These are phyloP conservation scores for Alcis repandata DNA, from an alignment of 2,888 invertebrate genomes.

Conservation along the genomic window DNA sequence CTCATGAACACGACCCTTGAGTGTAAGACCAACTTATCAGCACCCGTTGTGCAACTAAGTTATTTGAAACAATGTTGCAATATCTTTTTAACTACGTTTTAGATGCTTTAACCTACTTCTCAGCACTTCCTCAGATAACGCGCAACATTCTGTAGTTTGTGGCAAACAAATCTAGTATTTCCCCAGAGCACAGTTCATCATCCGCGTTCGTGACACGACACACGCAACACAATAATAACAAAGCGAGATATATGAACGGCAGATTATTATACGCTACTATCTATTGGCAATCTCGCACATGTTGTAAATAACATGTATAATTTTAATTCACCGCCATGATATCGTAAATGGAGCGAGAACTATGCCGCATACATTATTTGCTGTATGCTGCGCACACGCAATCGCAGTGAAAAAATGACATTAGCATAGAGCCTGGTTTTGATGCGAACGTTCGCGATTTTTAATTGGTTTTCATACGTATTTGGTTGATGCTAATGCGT, in stretches of 20 bases:
- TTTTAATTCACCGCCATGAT: constrained; percentile 77
- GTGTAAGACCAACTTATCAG: constrained; percentile 18
- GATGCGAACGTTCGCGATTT: constrained; percentile 42
- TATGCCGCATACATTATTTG: constrained; percentile 75
- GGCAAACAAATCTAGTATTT: constrained; percentile 43
- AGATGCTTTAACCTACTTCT: constrained; percentile 39
- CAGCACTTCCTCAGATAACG: constrained; percentile 39
- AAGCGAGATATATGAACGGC: constrained; percentile 34
- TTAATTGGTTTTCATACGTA: constrained; percentile 13
- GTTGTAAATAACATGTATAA: constrained; percentile 68
- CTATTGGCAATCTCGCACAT: constrained; percentile 62
- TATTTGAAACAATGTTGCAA: constrained; percentile 35
- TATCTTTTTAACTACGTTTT: constrained; percentile 27
- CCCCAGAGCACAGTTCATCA: constrained; percentile 34
- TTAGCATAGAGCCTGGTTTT: constrained; percentile 62
- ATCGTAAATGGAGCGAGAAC: constrained; percentile 83
- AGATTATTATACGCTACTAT: constrained; percentile 48
- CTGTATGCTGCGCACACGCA: constrained; percentile 77
- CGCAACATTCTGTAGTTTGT: constrained; percentile 22
- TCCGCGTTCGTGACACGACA: constrained; percentile 36
- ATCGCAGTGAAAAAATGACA: constrained; percentile 74
- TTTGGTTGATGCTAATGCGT: constrained; percentile 20
- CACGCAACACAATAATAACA: constrained; percentile 37
- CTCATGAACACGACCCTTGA: too few species aligned
- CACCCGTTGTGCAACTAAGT: constrained; percentile 19